Percentiles rank a stretch among this genome's conserved stretches.
phyloP scores from a whole-genome alignment of 2,797 vertebrate species.

The Falco peregrinus region DNA sequence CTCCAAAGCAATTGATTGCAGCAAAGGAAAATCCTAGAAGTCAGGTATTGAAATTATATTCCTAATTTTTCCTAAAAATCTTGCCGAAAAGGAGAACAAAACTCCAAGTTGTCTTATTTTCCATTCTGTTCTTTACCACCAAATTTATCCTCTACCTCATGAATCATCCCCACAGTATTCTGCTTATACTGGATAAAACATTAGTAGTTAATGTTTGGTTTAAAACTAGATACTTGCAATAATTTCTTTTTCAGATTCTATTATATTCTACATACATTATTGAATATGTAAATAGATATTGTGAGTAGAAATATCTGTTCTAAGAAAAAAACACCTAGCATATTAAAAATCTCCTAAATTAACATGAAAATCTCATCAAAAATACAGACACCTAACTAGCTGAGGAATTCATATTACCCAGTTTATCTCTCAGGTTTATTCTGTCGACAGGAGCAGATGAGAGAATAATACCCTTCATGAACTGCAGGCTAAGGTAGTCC shows the following conservation, averaged over 20 bases:
- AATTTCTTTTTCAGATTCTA: background rate
- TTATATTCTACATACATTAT: background rate
- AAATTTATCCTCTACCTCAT: background rate
- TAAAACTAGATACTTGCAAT: background rate
- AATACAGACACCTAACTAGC: background rate
- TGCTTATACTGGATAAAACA: background rate
- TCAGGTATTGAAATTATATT: background rate
- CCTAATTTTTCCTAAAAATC: background rate
- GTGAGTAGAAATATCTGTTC: background rate
- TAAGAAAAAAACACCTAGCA: background rate
- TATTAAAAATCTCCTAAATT: background rate
- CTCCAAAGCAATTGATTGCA: background rate
- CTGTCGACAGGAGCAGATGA: background rate
- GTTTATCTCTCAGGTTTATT: too few relatives aligned
- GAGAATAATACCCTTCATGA: background rate
- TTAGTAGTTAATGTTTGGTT: background rate
- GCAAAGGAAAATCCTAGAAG: background rate
- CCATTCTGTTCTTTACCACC: background rate
- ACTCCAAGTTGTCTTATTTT: background rate
- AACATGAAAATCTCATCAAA: background rate
- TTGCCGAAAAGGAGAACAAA: background rate
- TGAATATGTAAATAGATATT: background rate
- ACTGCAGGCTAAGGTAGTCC: background rate
- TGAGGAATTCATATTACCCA: background rate
- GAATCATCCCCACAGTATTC: background rate